Conservation (phyloP, 1,140 invertebrate genomes). For the Drosophila elegans region DNA sequence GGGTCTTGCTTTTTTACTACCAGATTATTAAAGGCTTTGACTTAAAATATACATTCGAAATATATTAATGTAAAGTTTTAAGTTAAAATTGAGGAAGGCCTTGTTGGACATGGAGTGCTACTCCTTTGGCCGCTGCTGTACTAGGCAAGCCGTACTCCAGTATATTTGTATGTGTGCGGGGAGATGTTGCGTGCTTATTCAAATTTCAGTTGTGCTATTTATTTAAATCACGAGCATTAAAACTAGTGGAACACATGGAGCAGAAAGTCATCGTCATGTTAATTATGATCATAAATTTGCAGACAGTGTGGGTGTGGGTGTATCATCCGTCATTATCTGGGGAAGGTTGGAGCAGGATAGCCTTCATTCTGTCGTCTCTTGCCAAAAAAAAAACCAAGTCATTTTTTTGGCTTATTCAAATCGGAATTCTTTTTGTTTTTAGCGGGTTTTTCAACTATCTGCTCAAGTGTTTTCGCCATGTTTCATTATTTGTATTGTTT, state of each 20-base stretch:
- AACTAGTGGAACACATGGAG: slow-evolving; percentile 48
- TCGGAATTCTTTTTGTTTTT: slow-evolving; percentile 26
- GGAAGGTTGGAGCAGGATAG: slow-evolving; percentile 40
- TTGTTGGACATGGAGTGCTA: neutral
- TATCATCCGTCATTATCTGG: slow-evolving; percentile 42
- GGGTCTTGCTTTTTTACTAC: neutral
- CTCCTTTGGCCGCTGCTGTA: slow-evolving; percentile 2
- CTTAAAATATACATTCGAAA: too few relatives aligned
- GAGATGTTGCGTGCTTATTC: slow-evolving; percentile 47
- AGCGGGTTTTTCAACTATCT: slow-evolving; percentile 62
- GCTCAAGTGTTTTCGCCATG: slow-evolving; percentile 63
- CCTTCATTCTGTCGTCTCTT: slow-evolving; percentile 30
- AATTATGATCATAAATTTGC: slow-evolving; percentile 58
- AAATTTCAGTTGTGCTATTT: slow-evolving; percentile 50
- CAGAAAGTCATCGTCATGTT: slow-evolving; percentile 58
- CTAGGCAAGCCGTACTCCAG: slow-evolving; percentile 1
- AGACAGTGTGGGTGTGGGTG: slow-evolving; percentile 23
- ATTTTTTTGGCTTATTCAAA: slow-evolving; percentile 6
- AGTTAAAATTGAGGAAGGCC: too few relatives aligned
- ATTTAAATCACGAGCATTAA: slow-evolving; percentile 61
- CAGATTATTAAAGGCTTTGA: neutral
- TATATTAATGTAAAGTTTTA: too few relatives aligned
- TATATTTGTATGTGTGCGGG: slow-evolving; percentile 1
- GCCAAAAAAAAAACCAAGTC: slow-evolving; percentile 13
- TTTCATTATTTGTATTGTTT: slow-evolving; percentile 65